Percentiles rank a stretch among this genome's conserved stretches.
These are phyloP conservation scores for Pogonophryne albipinna DNA, from an alignment of 2,797 vertebrate species.

Conservation along the genomic window DNA sequence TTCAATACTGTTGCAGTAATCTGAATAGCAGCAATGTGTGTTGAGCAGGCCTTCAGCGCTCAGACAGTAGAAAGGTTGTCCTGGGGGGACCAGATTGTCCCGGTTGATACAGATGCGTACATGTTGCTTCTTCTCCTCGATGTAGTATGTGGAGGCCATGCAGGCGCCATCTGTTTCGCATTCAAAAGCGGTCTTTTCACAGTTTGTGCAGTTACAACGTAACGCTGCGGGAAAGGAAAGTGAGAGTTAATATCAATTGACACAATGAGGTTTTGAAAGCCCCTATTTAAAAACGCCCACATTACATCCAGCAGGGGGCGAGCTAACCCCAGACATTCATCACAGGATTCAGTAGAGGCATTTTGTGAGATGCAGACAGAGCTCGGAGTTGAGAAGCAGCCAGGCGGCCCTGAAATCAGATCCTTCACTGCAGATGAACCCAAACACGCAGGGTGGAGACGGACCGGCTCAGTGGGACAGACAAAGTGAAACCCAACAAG, in stretches of 20 bases:
- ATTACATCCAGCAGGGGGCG: conserved; percentile 68
- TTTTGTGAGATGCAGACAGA: conserved; percentile 61
- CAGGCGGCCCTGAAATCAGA: conserved; percentile 84
- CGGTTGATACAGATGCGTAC: conserved; percentile 92
- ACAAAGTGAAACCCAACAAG: conserved; percentile 77
- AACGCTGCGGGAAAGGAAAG: conserved; percentile 76
- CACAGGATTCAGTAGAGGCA: conserved; percentile 42
- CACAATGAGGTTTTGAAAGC: neutral
- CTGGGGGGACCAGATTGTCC: conserved; percentile 90
- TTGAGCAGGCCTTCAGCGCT: conserved; percentile 93
- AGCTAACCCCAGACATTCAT: conserved; percentile 23
- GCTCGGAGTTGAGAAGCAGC: conserved; percentile 58
- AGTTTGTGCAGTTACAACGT: conserved; percentile 93
- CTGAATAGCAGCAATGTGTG: conserved; percentile 95
- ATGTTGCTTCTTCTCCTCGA: conserved; percentile 89
- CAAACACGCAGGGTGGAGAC: conserved; percentile 81
- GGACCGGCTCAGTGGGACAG: conserved; percentile 71
- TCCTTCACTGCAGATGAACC: conserved; percentile 86
- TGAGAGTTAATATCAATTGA: conserved; percentile 8
- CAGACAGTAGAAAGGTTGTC: conserved; percentile 96
- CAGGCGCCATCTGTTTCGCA: conserved; percentile 97
- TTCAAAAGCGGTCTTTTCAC: conserved; percentile 92
- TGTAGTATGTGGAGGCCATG: conserved; percentile 95
- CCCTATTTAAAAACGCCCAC: neutral
- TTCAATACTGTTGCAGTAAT: conserved; percentile 97